Base-by-base conservation (phyloP, 2,113 vertebrate species). In the Coturnix japonica region DNA sequence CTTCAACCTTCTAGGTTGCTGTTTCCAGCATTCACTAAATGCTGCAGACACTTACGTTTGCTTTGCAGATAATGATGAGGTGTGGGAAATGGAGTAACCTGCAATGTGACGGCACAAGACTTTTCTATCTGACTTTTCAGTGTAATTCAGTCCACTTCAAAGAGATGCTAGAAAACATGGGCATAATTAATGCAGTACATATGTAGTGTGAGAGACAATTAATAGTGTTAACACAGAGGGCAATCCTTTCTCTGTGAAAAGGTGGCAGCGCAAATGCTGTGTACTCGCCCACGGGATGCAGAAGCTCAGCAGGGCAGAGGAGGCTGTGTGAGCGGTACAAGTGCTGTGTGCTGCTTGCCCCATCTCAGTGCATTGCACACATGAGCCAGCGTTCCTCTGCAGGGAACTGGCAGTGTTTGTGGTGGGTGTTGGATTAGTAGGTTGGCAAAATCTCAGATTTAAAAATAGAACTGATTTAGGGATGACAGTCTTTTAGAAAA, bases 261-360 rank as follows among this genome's bases (percentile, higher is more conserved):
- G 4, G 6, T 11, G 18, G 30, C 35, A 19, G 7, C 57, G 18
- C 13, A 21, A 74, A 9, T 77, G 66, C 2, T 17, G 21, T 19
- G 1, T 6, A 0, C 37, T 51, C 0, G 0, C 6, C 0, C 8
- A 7, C 41, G 54, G 65, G 46, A 54, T 20, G 7, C 72, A 39
- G 46, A 16, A 31, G 47, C 49, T 44, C 57, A 44, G 46, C 3
- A 9, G 39, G 54, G 43, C 16, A 4, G 13, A 3, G 30, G 13
- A 31, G 76, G 39, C 8, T 57, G 56, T 75, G 39, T 41, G 35
- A 16, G 0, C 7, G 23, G 3, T 22, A 41, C 26, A 11, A 17
- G 33, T 33, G 31, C 33, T 17, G 53, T 14, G 53, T 37, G 70
- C 49, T 81, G 3, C 76, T 25, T 7, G 33, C 2, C 49, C 82